Evolutionary conservation across 2,888 invertebrate species (phyloP).

Genomic region (Patella pellucida): DNA sequence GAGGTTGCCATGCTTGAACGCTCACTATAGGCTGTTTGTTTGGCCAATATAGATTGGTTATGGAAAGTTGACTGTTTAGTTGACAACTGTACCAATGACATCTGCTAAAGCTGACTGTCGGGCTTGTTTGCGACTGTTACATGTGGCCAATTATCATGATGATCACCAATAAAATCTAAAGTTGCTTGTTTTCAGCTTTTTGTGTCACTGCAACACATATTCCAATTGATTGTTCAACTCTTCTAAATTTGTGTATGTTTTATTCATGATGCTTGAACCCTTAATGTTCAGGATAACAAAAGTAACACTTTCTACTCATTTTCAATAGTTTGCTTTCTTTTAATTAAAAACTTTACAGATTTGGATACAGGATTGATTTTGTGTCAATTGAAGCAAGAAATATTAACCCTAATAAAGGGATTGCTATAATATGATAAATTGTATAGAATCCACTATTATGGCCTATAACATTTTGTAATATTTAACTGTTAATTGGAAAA

Average conservation of each 20-base stretch:
- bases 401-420: not conserved
- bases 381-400: not conserved
- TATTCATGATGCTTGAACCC: constrained; percentile 1
- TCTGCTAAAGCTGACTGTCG: constrained; percentile 5
- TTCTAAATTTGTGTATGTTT: constrained; percentile 3
- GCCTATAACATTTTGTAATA: no score
- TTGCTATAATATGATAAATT: no score
- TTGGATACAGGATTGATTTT: not conserved
- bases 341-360: not conserved
- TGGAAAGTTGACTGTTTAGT: not conserved
- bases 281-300: not conserved
- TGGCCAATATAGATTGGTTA: constrained; percentile 1
- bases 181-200: constrained; percentile 2
- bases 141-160: constrained; percentile 2
- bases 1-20: not conserved
- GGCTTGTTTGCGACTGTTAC: not conserved
- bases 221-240: not conserved
- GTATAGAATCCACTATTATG: no score
- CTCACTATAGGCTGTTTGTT: not conserved
- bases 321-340: constrained; percentile 2
- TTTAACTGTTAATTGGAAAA: no score
- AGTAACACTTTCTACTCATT: constrained; percentile 3
- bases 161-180: not conserved
- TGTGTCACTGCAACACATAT: not conserved
- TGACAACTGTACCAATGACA: constrained; percentile 1